Evolutionary conservation across 2,113 vertebrate genomes (phyloP).

Genomic region (Erythrolamprus reginae): DNA sequence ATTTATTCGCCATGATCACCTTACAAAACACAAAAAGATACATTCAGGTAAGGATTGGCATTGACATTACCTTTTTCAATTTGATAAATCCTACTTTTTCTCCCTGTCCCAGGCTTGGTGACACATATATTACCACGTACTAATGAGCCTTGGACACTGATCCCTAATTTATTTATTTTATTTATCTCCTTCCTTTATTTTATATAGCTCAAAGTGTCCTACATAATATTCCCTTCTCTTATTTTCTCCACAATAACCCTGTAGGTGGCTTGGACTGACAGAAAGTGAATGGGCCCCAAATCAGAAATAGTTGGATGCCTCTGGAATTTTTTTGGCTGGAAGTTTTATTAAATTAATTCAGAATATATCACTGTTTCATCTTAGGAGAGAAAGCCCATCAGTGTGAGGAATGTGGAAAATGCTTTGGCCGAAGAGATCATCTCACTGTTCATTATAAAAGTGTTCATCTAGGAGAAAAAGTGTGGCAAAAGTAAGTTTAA

Average conservation of each 20-base stretch:
- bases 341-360: not conserved
- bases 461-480: constrained; percentile 94
- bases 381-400: constrained; percentile 96
- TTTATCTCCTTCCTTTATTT: not conserved
- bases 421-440: constrained; percentile 93
- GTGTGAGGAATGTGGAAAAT: constrained; percentile 97
- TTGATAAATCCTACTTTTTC: not conserved
- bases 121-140: not conserved
- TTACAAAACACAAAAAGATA: constrained; percentile 97
- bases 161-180: not conserved
- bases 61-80: not conserved
- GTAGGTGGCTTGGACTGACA: not conserved
- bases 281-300: not conserved
- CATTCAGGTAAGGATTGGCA: constrained; percentile 82
- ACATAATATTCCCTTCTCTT: not conserved
- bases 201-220: not conserved
- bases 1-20: constrained; percentile 95
- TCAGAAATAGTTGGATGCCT: not conserved
- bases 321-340: not conserved
- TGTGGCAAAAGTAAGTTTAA: constrained; percentile 91
- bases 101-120: not conserved
- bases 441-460: constrained; percentile 96
- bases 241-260: not conserved
- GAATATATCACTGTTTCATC: constrained; percentile 6
- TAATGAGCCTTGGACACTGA: not conserved